phyloP scores from a whole-genome alignment of 1,140 invertebrate genomes.

The Rhagoletis zephyria region DNA sequence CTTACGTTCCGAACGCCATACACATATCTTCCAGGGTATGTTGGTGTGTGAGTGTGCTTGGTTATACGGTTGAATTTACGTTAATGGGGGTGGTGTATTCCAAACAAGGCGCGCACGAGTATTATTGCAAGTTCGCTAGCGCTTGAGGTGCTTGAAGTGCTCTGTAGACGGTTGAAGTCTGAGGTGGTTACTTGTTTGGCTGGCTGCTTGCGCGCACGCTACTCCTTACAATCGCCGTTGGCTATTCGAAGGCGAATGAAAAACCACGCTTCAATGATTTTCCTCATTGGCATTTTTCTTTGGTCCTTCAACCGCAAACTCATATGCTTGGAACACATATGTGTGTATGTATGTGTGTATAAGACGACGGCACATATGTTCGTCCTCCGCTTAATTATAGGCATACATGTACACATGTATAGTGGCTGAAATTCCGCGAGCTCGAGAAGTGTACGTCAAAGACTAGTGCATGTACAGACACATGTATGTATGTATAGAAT shows the following conservation, averaged over 20 bases:
- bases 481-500: not conserved
- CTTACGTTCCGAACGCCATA: not conserved
- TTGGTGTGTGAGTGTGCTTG: not conserved
- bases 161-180: slow-evolving; percentile 8
- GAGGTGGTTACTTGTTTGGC: slow-evolving; percentile 16
- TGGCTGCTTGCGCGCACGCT: slow-evolving; percentile 15
- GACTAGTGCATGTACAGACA: not conserved
- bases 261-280: slow-evolving; percentile 48
- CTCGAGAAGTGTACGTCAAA: not conserved
- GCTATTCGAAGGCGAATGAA: slow-evolving; percentile 35
- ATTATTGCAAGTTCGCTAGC: slow-evolving; percentile 11
- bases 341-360: not conserved
- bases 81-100: not conserved
- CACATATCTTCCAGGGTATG: not conserved
- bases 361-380: not conserved
- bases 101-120: slow-evolving; percentile 7
- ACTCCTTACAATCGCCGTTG: slow-evolving; percentile 27
- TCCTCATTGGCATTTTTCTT: slow-evolving; percentile 40
- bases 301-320: slow-evolving; percentile 17
- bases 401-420: not conserved
- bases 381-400: not conserved
- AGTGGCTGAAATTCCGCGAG: not conserved
- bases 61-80: not conserved
- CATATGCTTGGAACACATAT: slow-evolving; percentile 9
- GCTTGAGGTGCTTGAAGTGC: slow-evolving; percentile 8